Conservation (phyloP, 1,140 invertebrate genomes). For the Drosophila burlai region DNA sequence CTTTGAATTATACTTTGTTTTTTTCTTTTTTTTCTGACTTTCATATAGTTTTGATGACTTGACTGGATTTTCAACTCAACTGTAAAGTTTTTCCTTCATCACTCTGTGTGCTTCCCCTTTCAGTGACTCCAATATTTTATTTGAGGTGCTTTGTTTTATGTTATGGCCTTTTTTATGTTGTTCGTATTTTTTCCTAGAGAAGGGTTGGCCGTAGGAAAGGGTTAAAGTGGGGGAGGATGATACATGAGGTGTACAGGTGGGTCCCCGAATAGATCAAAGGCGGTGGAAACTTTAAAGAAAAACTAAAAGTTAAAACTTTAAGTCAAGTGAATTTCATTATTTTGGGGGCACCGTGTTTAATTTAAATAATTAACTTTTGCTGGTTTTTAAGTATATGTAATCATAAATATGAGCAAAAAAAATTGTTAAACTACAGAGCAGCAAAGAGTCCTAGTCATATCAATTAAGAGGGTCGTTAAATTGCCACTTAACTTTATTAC, state of each 20-base stretch:
- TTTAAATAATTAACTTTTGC: too few relatives aligned
- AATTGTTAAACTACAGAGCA: neutral
- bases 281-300: constrained; percentile 1
- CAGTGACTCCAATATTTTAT: constrained; percentile 15
- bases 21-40: constrained; percentile 1
- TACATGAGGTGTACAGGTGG: constrained; percentile 3
- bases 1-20: constrained; percentile 16
- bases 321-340: neutral
- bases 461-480: too few relatives aligned
- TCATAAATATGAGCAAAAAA: neutral
- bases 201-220: constrained; percentile 15
- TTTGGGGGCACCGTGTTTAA: neutral
- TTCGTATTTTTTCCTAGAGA: constrained; percentile 8
- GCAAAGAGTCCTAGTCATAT: too few relatives aligned
- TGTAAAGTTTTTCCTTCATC: constrained; percentile 11
- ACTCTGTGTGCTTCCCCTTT: constrained; percentile 3
- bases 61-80: constrained; percentile 20
- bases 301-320: neutral
- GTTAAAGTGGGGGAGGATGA: neutral
- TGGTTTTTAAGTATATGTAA: too few relatives aligned
- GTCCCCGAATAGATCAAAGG: constrained; percentile 30
- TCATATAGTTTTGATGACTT: constrained; percentile 22
- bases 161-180: constrained; percentile 18
- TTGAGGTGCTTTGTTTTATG: constrained; percentile 11
- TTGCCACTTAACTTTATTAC: neutral